Conservation (phyloP, 2,797 vertebrate genomes). For the Hyperoplus lanceolatus region DNA sequence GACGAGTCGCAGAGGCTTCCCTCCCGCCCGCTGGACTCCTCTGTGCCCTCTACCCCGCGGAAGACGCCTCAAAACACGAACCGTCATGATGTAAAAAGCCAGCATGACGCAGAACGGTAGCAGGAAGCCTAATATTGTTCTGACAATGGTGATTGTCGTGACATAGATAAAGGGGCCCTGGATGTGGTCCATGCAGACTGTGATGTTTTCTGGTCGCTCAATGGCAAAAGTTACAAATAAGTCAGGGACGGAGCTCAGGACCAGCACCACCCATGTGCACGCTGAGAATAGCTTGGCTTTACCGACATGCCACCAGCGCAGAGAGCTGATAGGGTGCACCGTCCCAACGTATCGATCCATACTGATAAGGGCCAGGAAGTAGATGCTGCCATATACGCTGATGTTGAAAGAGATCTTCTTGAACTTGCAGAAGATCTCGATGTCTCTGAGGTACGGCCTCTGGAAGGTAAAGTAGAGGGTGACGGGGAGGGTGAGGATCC, state of each 20-base stretch:
- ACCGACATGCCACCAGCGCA: slow-evolving; percentile 85
- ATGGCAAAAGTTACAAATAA: slow-evolving; percentile 74
- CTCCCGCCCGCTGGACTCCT: slow-evolving; percentile 49
- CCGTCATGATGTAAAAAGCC: slow-evolving; percentile 79
- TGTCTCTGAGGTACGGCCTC: slow-evolving; percentile 46
- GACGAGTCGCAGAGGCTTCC: slow-evolving; percentile 84
- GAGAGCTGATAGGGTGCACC: slow-evolving; percentile 85
- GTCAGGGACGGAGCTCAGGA: slow-evolving; percentile 77
- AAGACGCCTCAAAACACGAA: slow-evolving; percentile 72
- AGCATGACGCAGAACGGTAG: slow-evolving; percentile 83
- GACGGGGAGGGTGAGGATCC: slow-evolving; percentile 87
- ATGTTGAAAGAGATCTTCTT: slow-evolving; percentile 85
- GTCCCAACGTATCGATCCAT: slow-evolving; percentile 86
- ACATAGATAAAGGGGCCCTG: slow-evolving; percentile 69
- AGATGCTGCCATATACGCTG: slow-evolving; percentile 87
- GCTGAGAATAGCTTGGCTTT: slow-evolving; percentile 82
- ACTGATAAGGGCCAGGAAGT: slow-evolving; percentile 88
- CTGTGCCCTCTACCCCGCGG: slow-evolving; percentile 19
- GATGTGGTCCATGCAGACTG: slow-evolving; percentile 71
- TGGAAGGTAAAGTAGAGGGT: slow-evolving; percentile 82
- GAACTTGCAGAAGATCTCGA: slow-evolving; percentile 79
- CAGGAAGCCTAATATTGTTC: slow-evolving; percentile 80
- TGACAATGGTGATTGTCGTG: slow-evolving; percentile 70
- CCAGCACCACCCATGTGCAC: slow-evolving; percentile 76
- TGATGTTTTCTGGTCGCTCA: slow-evolving; percentile 28